Percentiles rank a stretch among this genome's conserved stretches.
phyloP scores from a whole-genome alignment of 2,113 vertebrate species.

The Grammomys dolichurus region DNA sequence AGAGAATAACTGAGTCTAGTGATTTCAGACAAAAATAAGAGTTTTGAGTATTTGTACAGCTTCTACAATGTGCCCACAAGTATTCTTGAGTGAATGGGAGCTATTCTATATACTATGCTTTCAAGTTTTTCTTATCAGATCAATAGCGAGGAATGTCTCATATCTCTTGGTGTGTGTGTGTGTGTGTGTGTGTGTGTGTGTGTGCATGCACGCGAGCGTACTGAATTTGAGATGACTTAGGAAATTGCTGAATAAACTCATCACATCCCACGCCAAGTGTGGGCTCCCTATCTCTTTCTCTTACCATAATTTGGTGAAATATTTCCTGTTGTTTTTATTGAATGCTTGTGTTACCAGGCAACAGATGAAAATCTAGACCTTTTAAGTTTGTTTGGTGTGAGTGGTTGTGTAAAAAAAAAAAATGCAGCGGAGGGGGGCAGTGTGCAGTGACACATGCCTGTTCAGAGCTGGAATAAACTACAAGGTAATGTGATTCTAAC shows the following conservation, averaged over 20 bases:
- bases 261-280: conserved; percentile 42
- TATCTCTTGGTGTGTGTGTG: background rate
- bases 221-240: conserved; percentile 53
- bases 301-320: conserved; percentile 51
- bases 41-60: conserved; percentile 2
- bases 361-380: conserved; percentile 74
- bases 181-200: background rate
- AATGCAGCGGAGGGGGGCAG: background rate
- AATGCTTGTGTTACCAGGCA: conserved; percentile 75
- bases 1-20: background rate
- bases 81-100: background rate
- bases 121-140: conserved; percentile 11
- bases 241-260: conserved; percentile 63
- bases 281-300: conserved; percentile 45
- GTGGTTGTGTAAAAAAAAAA: conserved; percentile 25
- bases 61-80: background rate
- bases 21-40: conserved; percentile 11
- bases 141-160: background rate
- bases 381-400: conserved; percentile 66
- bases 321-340: conserved; percentile 73
- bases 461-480: conserved; percentile 64
- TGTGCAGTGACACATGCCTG: background rate
- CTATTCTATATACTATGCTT: background rate
- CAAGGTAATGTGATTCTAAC: conserved; percentile 76
- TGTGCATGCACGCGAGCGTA: background rate